Base-by-base conservation (phyloP, 53 echinoderm and acorn worm genomes). In the Paracentrotus lividus region DNA sequence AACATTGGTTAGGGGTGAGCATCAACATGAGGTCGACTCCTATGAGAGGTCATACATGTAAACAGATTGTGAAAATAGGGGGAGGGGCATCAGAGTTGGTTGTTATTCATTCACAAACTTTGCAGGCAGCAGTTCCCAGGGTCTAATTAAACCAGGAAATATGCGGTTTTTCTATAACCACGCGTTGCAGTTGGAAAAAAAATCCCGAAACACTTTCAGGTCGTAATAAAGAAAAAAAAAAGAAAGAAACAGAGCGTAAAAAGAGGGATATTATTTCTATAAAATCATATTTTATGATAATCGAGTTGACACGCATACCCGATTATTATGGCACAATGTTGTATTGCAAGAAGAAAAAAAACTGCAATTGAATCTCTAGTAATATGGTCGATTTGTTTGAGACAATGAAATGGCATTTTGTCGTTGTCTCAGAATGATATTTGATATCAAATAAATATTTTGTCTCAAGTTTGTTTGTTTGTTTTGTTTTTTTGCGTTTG, bases 71-170 rank as follows among this genome's bases (percentile, higher is more conserved):
- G 14, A 45, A n/a, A 72, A 45, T 81, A 47, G 81, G 81, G 81
- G 81, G 47, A 47, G 81, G 81, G 47, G 81, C 81, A n/a, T 81
- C 6, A 81, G 47, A 81, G 45, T n/a, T 24, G 12, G 81, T 81
- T 81, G 47, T 81, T 47, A 26, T 81, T 47, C 81, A 47, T 47
- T 81, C 27, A 81, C 26, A 81, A n/a, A 81, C 45, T 45, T 44
- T 18, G 10, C 23, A 20, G 81, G 81, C 12, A 45, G 2, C 10
- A 81, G 9, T 81, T 81, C 47, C 81, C 81, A 81, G 81, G 81
- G 81, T 47, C 44, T 81, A 81, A 81, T 81, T 81, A 47, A 81
- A 45, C 38, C 81, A 81, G 81, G 81, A 81, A 81, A n/a, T 47
- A 81, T 47, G 81, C 44, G 81, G 81, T 44, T 81, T 57, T 81